Base-by-base conservation (phyloP, 2,113 vertebrate genomes). In the Thamnophis sirtalis region DNA sequence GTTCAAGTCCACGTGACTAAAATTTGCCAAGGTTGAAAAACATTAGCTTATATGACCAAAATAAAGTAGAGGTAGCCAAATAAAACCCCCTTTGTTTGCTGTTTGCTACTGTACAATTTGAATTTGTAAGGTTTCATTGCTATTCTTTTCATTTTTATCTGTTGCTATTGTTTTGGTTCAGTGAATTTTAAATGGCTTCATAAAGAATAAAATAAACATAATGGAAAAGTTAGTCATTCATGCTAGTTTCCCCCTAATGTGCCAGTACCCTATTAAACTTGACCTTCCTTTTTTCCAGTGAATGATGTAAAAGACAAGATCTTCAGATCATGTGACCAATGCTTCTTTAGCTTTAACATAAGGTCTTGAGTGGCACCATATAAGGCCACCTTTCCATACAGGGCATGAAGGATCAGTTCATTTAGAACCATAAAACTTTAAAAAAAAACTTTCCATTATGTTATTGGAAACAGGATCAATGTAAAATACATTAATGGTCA, bases 401-500 rank as follows among this genome's bases (percentile, higher is more conserved):
- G 6, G 55, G 38, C 54, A 85, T 19, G 7, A 73, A 58, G 19
- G 33, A 89, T 84, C 43, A 60, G 91, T 92, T 92, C 53, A 43
- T 84, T 89, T 92, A 92, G 33, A 80, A 58, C 24, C 53, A 60
- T 33, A 60, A 84, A 84, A 4, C 54, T 55, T 89, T 43, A 15
- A 2, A 50, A 89, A 84, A 89, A 60, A 92, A 4, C 28, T 50
- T 92, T 21, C 28, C 43, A 48, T 84, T 33, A 89, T 85, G 80
- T 10, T 21, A 49, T 33, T 92, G 38, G 24, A 80, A 38, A 54
- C 19, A 26, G 55, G 54, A 89, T 86, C 73, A 92, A 92, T 89
- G 55, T 51, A 88, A 88, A 88, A 88, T 68, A 56, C 87, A 92
- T 88, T 89, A 73, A 54, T 50, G 73, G 68, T 58, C 68, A 50